These are phyloP conservation scores for Caenorhabditis imperialis DNA, from an alignment of 2,888 invertebrate genomes.

Conservation along the genomic window DNA sequence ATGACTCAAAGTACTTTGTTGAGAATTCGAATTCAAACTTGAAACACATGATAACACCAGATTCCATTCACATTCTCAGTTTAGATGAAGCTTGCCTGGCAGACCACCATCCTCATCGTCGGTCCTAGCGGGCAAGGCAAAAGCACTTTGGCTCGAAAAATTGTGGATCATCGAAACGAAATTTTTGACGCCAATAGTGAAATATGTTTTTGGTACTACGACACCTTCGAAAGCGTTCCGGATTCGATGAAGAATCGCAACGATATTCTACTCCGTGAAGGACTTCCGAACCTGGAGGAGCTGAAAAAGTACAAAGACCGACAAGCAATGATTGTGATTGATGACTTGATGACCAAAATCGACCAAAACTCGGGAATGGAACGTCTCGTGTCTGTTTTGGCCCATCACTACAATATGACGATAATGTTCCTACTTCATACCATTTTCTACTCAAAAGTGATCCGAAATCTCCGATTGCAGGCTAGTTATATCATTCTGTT, in stretches of 20 bases:
- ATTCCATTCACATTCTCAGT: no score
- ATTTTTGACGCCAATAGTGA: constrained; percentile 7
- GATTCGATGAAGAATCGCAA: constrained; percentile 10
- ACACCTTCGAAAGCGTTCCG: constrained; percentile 16
- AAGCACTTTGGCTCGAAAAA: constrained; percentile 7
- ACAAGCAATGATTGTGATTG: constrained; percentile 17
- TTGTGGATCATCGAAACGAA: neutral
- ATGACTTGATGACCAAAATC: constrained; percentile 20
- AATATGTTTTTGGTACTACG: constrained; percentile 19
- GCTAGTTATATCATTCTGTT: constrained; percentile 23
- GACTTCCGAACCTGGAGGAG: constrained; percentile 12
- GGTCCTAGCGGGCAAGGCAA: constrained; percentile 18
- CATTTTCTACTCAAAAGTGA: constrained; percentile 16
- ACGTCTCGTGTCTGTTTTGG: constrained; percentile 12
- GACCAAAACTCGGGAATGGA: constrained; percentile 20
- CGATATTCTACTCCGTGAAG: constrained; percentile 12
- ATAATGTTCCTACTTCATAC: constrained; percentile 11
- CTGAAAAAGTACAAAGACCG: constrained; percentile 16
- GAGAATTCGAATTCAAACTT: no score
- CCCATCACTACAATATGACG: constrained; percentile 21
- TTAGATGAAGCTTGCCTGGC: no score
- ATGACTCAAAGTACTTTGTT: no score
- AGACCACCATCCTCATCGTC: constrained; percentile 10
- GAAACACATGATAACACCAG: no score
- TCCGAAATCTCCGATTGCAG: constrained; percentile 12